Conservation (phyloP, 2,888 invertebrate species). For the Zaprionus lineosus region DNA sequence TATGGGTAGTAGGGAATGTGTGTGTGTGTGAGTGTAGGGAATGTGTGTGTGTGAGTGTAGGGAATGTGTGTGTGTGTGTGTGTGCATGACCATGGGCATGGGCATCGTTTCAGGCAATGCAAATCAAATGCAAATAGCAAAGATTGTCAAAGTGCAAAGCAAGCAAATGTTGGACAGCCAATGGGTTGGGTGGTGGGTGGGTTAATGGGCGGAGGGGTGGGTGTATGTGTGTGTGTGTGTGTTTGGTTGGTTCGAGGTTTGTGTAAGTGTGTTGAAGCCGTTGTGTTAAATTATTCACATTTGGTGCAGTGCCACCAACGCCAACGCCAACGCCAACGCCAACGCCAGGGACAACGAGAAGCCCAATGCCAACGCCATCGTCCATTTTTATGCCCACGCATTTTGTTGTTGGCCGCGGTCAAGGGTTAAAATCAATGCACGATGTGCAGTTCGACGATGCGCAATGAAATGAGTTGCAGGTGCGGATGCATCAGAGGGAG, state of each 20-base stretch:
- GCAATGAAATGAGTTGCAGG: constrained; percentile 21
- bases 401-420: constrained; percentile 48
- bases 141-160: constrained; percentile 71
- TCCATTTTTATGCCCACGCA: constrained; percentile 52
- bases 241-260: too few relatives aligned
- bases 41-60: constrained; percentile 4
- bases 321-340: constrained; percentile 2
- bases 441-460: constrained; percentile 47
- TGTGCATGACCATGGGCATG: constrained; percentile 7
- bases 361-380: too few relatives aligned
- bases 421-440: constrained; percentile 56
- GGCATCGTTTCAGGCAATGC: constrained; percentile 64
- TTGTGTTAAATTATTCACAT: constrained; percentile 78
- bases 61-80: not conserved
- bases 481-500: not conserved
- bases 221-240: not conserved
- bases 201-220: not conserved
- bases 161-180: constrained; percentile 53
- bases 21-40: constrained; percentile 19
- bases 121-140: constrained; percentile 78
- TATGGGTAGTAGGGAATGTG: constrained; percentile 16
- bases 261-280: constrained; percentile 13
- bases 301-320: constrained; percentile 63
- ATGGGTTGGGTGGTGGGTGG: not conserved
- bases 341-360: too few relatives aligned